phyloP scores from a whole-genome alignment of 2,888 invertebrate genomes.

The Amblyjoppa fuscipennis region DNA sequence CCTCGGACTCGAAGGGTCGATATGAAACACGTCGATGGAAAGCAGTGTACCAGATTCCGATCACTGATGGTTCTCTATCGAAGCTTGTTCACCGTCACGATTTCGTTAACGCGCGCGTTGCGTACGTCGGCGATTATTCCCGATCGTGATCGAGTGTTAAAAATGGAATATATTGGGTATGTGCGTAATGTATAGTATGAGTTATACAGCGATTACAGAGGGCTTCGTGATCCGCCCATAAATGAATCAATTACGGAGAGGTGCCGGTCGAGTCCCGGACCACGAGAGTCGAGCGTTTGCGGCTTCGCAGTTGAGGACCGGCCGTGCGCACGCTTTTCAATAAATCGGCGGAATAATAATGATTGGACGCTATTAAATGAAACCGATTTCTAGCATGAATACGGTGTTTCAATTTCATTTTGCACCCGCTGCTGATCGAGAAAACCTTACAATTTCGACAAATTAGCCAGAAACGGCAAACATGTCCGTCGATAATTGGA shows the following conservation, averaged over 20 bases:
- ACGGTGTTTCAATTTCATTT: neutral
- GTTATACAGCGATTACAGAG: slow-evolving; percentile 4
- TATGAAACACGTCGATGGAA: neutral
- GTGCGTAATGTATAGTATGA: slow-evolving; percentile 9
- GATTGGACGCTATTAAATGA: neutral
- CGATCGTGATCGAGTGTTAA: slow-evolving; percentile 23
- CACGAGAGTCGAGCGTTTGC: neutral
- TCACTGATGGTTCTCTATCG: neutral
- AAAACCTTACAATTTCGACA: neutral
- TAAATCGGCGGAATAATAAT: neutral
- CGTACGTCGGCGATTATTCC: slow-evolving; percentile 9
- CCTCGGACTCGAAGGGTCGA: too few relatives aligned
- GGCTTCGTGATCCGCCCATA: slow-evolving; percentile 33
- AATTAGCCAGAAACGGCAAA: neutral
- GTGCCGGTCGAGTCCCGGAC: slow-evolving; percentile 2
- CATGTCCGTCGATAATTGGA: neutral
- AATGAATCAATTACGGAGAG: slow-evolving; percentile 32
- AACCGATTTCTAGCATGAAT: neutral
- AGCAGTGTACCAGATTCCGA: neutral
- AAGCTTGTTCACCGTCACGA: neutral
- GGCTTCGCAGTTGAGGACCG: neutral
- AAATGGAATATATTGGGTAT: neutral
- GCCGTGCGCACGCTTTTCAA: neutral
- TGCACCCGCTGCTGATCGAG: neutral
- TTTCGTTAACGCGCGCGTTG: neutral